Conservation (phyloP, 53 echinoderm and acorn worm species). For the Apostichopus leukothele region DNA sequence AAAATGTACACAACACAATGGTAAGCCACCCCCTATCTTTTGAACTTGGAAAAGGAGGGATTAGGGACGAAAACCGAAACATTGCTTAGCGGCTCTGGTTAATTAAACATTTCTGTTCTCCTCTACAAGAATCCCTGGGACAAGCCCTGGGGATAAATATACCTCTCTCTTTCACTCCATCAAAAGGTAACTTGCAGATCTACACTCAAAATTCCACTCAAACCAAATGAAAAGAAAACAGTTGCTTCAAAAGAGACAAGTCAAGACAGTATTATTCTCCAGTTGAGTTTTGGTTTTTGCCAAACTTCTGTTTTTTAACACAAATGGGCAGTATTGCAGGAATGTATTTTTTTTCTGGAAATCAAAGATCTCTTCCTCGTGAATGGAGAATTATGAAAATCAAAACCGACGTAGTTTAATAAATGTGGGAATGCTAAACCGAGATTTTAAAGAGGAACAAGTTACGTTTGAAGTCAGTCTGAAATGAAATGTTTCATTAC, state of each 20-base stretch:
- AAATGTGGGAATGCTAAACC: too few species aligned
- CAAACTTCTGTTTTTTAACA: too few species aligned
- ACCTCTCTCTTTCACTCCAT: not conserved
- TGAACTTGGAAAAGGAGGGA: not conserved
- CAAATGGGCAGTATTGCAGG: too few species aligned
- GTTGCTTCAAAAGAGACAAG: not conserved
- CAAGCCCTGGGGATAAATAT: not conserved
- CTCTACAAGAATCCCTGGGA: not conserved
- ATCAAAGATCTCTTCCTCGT: too few species aligned
- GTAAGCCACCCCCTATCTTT: not conserved
- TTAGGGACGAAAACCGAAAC: conserved; percentile 6
- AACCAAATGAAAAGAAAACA: not conserved
- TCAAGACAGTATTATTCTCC: not conserved
- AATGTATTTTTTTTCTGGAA: too few species aligned
- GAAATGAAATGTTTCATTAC: too few species aligned
- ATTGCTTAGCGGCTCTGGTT: not conserved
- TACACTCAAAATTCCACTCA: not conserved
- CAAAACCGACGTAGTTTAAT: too few species aligned
- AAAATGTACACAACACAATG: too few species aligned
- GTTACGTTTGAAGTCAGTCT: too few species aligned
- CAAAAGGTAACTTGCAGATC: not conserved
- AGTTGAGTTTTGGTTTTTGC: too few species aligned
- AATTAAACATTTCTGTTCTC: not conserved
- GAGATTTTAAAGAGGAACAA: too few species aligned
- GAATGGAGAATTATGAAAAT: too few species aligned